Percentiles rank a stretch among this genome's conserved stretches.
Conservation (phyloP, 2,113 vertebrate species). For the Zonotrichia leucophrys region DNA sequence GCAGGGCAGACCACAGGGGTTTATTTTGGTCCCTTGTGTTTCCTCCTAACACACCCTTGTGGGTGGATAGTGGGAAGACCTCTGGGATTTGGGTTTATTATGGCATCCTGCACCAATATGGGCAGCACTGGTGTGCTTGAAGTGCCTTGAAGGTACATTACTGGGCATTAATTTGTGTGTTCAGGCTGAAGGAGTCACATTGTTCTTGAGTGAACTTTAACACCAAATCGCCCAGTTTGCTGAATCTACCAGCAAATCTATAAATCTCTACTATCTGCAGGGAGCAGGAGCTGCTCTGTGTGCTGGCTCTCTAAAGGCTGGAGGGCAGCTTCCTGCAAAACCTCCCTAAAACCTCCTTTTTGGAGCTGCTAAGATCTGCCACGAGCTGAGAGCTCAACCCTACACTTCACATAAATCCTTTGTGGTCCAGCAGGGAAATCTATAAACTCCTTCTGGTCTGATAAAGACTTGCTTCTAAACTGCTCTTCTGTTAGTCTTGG, state of each 20-base stretch:
- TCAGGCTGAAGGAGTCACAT: neutral
- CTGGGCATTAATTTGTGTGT: neutral
- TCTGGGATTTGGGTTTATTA: neutral
- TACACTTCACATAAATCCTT: neutral
- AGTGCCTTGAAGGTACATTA: neutral
- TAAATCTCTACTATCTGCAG: neutral
- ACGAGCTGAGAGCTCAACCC: neutral
- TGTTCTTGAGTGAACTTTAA: neutral
- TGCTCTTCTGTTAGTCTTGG: neutral
- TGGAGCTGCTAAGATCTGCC: neutral
- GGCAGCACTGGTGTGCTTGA: neutral
- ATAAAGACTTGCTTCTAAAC: neutral
- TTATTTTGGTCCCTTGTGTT: neutral
- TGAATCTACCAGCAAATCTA: neutral
- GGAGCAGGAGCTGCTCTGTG: neutral
- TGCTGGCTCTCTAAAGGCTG: neutral
- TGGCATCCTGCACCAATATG: neutral
- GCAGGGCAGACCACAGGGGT: neutral
- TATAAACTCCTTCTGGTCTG: neutral
- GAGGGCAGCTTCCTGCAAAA: neutral
- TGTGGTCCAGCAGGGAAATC: neutral
- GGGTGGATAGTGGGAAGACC: neutral
- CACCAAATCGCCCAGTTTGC: too few relatives aligned
- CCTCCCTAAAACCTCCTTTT: neutral
- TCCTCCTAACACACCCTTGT: rapidly evolving